phyloP scores from a whole-genome alignment of 2,797 vertebrate species.

The Tachyglossus aculeatus region DNA sequence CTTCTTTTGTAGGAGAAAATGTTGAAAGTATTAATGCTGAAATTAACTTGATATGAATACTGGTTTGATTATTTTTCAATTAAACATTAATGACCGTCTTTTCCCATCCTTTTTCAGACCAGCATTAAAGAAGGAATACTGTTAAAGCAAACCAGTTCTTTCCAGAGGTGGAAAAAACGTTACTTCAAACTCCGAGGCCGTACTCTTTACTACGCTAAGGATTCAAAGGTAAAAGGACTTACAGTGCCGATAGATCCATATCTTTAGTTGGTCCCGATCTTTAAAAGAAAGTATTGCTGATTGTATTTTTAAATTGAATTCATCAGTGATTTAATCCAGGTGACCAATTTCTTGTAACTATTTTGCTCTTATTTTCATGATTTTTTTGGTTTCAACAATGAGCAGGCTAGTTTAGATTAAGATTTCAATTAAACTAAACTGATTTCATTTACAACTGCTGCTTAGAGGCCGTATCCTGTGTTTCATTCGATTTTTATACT shows the following conservation, averaged over 20 bases:
- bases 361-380: no score
- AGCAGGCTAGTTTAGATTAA: no score
- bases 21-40: not conserved
- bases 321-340: not conserved
- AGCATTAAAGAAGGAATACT: conserved; percentile 96
- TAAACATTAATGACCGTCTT: conserved; percentile 23
- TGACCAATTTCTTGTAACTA: not conserved
- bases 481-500: no score
- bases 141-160: conserved; percentile 98
- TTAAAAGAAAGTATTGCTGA: not conserved
- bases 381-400: no score
- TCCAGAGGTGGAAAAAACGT: conserved; percentile 98
- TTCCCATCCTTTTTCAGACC: conserved; percentile 79
- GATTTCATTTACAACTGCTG: no score
- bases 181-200: conserved; percentile 97
- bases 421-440: no score
- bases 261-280: no score
- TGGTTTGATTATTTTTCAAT: conserved; percentile 9
- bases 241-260: not conserved
- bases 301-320: not conserved
- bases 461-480: no score
- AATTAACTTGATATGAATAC: not conserved
- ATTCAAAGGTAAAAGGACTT: conserved; percentile 87
- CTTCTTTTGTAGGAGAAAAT: not conserved
- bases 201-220: conserved; percentile 98